Evolutionary conservation across 2,113 vertebrate genomes (phyloP).

Genomic region (Ctenodactylus gundi): DNA sequence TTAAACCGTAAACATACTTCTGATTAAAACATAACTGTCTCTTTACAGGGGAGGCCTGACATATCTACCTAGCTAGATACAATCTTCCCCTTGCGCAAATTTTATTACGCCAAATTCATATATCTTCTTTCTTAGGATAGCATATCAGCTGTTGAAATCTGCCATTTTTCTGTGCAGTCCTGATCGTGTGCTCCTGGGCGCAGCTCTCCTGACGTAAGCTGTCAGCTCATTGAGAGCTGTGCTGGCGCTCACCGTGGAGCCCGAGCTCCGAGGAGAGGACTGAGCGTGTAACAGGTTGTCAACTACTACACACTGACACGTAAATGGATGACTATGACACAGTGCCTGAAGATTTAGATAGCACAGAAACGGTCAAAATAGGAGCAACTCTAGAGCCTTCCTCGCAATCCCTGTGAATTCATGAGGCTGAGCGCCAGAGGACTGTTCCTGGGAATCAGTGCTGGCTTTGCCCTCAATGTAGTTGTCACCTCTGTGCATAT

Average conservation of each 20-base stretch:
- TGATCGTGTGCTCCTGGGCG: background rate
- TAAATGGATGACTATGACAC: background rate
- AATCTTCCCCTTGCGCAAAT: background rate
- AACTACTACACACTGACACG: background rate
- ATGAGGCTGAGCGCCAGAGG: background rate
- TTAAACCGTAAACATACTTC: background rate
- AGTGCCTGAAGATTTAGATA: background rate
- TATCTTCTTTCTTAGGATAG: background rate
- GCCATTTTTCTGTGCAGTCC: background rate
- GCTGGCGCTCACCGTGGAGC: background rate
- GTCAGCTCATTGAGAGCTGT: background rate
- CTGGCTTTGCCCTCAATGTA: background rate
- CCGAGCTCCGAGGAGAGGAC: background rate
- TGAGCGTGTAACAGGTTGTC: too few relatives aligned
- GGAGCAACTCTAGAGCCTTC: background rate
- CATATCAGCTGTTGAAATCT: background rate
- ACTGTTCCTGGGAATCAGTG: background rate
- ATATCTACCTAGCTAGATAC: background rate
- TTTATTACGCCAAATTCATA: background rate
- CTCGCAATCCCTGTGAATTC: background rate
- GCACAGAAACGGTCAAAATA: background rate
- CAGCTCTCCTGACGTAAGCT: background rate
- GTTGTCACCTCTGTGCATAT: background rate
- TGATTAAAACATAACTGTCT: background rate
- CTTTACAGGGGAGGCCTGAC: background rate